Evolutionary conservation across 2,113 vertebrate genomes (phyloP), one percentile per base, ranked within the genome.

Genomic region (Furnarius figulus): DNA sequence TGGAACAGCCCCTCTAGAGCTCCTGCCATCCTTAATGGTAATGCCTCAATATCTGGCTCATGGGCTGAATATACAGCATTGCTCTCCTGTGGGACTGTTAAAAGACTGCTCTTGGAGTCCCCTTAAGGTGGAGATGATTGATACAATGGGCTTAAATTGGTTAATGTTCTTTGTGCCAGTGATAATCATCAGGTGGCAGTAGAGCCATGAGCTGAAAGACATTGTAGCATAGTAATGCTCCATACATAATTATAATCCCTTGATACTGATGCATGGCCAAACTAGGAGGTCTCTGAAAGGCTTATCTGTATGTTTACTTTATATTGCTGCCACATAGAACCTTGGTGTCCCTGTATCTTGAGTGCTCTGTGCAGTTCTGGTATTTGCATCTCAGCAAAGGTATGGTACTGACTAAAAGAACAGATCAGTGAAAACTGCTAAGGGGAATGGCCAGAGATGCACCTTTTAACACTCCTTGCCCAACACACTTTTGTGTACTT

Each of bases 81-180:
- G 7, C 82, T 75, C 15, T 83, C 63, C 89, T 83, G 5, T 62
- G 95, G 85, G 95, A 52, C 71, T 94, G 53, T 84, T 96, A 86
- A 95, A 95, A 49, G 89, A 35, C 93, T 95, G 49, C 97, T 95
- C 86, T 92, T 12, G 2, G 78, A 87, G 86, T 95, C 85, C 92
- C 87, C 65, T 91, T 94, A 50, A 65, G 88, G 73, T 94, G 31
- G 61, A 56, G n/a, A 67, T 96, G 94, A 94, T 95, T 95, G 90
- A 86, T 92, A 70, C 62, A 81, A 78, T 79, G 83, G 42, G 53
- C 78, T 66, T 94, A 28, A 94, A 91, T 20, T 76, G 24, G 71
- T 97, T 95, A 77, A 67, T 61, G 7, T 66, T 91, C 83, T 78
- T 97, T 85, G 56, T 39, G 49, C 65, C 72, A 96, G 84, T 88